Conservation (phyloP, 2,113 vertebrate genomes). For the Neolamprologus longior region DNA sequence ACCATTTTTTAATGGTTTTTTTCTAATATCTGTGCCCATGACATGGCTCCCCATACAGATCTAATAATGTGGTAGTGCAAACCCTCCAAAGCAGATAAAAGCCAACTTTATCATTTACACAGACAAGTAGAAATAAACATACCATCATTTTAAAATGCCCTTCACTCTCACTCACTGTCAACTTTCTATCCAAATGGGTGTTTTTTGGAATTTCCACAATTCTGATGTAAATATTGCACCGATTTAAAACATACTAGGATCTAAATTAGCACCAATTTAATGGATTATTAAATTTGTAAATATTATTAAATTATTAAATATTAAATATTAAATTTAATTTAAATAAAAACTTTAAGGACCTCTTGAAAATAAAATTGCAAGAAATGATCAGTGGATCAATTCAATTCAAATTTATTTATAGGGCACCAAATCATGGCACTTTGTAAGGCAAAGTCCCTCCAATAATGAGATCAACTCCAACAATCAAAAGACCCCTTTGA, state of each 20-base stretch:
- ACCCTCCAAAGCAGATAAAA: background rate
- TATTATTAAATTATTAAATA: background rate
- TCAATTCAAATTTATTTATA: background rate
- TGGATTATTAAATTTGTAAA: background rate
- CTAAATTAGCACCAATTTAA: background rate
- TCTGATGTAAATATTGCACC: background rate
- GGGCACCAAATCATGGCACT: background rate
- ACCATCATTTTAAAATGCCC: background rate
- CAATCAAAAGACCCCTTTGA: background rate
- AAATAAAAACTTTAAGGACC: background rate
- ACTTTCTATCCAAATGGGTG: background rate
- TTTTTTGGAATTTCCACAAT: background rate
- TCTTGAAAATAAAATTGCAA: background rate
- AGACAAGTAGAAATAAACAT: background rate
- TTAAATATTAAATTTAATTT: rapidly evolving
- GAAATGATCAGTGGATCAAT: background rate
- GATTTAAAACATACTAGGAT: background rate
- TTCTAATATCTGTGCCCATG: background rate
- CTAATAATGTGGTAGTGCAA: background rate
- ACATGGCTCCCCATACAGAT: background rate
- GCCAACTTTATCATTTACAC: background rate
- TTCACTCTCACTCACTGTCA: background rate
- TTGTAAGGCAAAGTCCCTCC: background rate
- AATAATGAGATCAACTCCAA: background rate
- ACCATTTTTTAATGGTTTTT: background rate